phyloP scores from a whole-genome alignment of 2,113 vertebrate species.

The Gallinago paraguaiae region DNA sequence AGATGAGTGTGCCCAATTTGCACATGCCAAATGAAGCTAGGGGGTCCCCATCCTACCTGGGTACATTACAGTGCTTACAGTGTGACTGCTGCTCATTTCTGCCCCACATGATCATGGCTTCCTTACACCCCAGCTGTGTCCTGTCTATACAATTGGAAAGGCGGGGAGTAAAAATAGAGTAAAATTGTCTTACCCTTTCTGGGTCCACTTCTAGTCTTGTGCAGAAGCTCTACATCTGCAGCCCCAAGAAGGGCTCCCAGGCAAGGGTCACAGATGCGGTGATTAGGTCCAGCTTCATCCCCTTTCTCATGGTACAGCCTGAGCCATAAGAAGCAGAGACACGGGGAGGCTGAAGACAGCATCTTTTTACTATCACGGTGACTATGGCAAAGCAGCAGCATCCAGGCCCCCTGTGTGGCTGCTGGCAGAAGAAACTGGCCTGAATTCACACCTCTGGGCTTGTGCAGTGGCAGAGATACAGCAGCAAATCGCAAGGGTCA shows the following conservation, averaged over 20 bases:
- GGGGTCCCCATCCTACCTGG: background rate
- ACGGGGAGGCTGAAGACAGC: background rate
- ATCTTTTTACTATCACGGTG: background rate
- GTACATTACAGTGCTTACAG: background rate
- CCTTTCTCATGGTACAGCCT: background rate
- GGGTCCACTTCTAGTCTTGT: background rate
- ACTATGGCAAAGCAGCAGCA: background rate
- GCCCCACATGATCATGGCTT: rapidly evolving
- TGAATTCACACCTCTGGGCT: background rate
- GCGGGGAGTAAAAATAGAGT: background rate
- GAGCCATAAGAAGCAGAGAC: background rate
- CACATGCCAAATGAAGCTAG: rapidly evolving
- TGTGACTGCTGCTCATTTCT: background rate
- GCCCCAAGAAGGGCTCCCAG: background rate
- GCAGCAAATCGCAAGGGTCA: background rate
- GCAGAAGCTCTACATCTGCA: background rate
- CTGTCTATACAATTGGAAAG: background rate
- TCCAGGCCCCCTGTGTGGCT: background rate
- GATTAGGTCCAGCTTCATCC: background rate
- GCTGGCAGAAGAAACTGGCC: background rate
- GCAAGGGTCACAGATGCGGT: background rate
- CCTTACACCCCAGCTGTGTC: background rate
- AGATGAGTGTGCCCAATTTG: background rate
- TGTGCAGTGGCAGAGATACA: background rate
- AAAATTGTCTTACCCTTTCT: background rate